Evolutionary conservation across 2,113 vertebrate species (phyloP).

Genomic region (Malurus cyaneus): DNA sequence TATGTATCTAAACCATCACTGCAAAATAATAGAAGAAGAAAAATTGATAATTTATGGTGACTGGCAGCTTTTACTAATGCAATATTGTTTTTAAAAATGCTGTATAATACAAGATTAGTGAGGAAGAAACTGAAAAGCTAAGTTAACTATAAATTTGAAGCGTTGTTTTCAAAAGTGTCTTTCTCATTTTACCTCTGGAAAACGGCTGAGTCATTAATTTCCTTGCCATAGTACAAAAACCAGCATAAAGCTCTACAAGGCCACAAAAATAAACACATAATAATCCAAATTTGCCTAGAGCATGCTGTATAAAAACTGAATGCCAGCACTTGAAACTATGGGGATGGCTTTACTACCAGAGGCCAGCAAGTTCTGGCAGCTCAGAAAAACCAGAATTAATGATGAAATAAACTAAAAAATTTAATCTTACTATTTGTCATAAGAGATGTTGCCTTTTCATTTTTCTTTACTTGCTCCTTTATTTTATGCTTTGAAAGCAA

Average conservation of each 20-base stretch:
- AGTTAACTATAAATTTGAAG: slow-evolving; percentile 13
- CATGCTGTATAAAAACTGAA: not conserved
- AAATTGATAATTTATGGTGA: slow-evolving; percentile 35
- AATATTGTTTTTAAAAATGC: slow-evolving; percentile 3
- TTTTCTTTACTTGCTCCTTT: not conserved
- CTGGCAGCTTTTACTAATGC: slow-evolving; percentile 32
- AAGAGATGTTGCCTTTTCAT: not conserved
- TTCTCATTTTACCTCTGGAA: not conserved
- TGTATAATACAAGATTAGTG: not conserved
- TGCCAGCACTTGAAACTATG: not conserved
- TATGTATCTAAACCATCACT: slow-evolving; percentile 43
- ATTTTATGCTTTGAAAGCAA: not conserved
- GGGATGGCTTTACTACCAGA: not conserved
- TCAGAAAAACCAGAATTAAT: not conserved
- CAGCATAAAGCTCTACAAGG: not conserved
- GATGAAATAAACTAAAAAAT: not conserved
- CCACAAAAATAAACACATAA: not conserved
- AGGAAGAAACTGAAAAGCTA: slow-evolving; percentile 13
- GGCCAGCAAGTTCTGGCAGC: not conserved
- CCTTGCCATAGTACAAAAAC: not conserved
- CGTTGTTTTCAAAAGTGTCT: not conserved
- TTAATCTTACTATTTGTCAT: not conserved
- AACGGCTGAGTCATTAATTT: not conserved
- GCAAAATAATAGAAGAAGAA: slow-evolving; percentile 17
- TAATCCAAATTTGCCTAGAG: not conserved